These are phyloP conservation scores for Heliconius nattereri DNA, from an alignment of 1,140 invertebrate species.

Conservation along the genomic window DNA sequence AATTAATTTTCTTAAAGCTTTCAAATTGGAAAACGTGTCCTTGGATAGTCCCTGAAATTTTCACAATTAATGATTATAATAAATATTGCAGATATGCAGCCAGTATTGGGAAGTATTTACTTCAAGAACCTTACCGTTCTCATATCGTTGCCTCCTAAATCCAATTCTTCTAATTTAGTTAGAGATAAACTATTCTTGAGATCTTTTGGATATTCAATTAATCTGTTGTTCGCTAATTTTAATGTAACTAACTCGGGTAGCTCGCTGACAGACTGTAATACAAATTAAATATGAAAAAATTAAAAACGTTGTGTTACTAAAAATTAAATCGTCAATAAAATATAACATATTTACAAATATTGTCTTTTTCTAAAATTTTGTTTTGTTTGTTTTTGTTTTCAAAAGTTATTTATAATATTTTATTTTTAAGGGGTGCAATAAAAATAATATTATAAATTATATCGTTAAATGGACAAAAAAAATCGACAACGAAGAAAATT, in stretches of 20 bases:
- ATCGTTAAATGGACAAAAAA: too few relatives aligned
- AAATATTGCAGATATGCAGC: constrained; percentile 16
- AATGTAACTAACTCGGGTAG: constrained; percentile 68
- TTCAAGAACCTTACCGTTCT: constrained; percentile 56
- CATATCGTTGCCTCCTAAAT: constrained; percentile 75
- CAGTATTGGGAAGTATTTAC: background rate
- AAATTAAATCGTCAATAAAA: background rate
- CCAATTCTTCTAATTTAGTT: constrained; percentile 69
- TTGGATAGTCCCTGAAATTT: constrained; percentile 59
- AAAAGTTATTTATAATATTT: too few relatives aligned
- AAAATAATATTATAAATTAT: too few relatives aligned
- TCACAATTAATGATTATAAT: background rate
- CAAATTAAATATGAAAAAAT: background rate
- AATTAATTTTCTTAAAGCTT: constrained; percentile 55
- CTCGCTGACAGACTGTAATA: constrained; percentile 73
- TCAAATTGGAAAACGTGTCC: constrained; percentile 60
- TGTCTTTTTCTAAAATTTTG: too few relatives aligned
- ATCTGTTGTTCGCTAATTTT: constrained; percentile 73
- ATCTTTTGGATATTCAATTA: constrained; percentile 70
- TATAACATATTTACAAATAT: constrained; percentile 6
- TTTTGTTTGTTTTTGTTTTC: too few relatives aligned
- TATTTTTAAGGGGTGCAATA: too few relatives aligned
- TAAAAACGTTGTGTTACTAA: background rate
- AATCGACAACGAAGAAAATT: too few relatives aligned
- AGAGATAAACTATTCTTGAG: constrained; percentile 68